phyloP scores from a whole-genome alignment of 2,888 invertebrate genomes.

The Acronicta psi region DNA sequence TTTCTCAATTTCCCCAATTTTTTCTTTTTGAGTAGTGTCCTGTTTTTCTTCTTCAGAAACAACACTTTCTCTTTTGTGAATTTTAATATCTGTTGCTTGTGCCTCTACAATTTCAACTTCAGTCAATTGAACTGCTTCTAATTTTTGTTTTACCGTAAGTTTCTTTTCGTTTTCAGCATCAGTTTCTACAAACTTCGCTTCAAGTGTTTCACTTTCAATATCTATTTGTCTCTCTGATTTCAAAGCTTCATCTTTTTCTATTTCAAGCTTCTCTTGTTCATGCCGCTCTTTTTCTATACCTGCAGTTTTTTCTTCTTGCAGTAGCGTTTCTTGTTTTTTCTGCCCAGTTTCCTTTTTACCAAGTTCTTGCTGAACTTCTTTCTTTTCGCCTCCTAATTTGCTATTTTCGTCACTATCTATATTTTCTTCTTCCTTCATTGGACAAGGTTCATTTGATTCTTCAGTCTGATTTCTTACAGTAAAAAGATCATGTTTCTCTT shows the following conservation, averaged over 20 bases:
- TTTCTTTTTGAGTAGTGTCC: not conserved
- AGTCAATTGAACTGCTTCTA: conserved; percentile 18
- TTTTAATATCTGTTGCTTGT: not conserved
- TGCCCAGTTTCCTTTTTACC: not conserved
- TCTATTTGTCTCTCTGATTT: not conserved
- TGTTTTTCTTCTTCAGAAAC: too few species aligned
- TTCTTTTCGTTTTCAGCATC: not conserved
- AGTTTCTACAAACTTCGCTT: not conserved
- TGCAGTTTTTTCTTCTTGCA: not conserved
- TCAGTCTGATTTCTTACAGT: too few species aligned
- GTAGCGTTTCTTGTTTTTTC: not conserved
- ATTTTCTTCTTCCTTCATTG: too few species aligned
- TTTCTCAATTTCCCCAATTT: not conserved
- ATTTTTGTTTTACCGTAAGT: conserved; percentile 3
- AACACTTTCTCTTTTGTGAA: conserved; percentile 2
- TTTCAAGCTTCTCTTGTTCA: conserved; percentile 4
- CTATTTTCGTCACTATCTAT: not conserved
- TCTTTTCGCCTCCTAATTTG: not conserved
- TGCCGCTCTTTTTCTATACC: not conserved
- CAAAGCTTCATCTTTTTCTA: conserved; percentile 1
- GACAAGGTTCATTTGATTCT: too few species aligned
- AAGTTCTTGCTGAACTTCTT: not conserved
- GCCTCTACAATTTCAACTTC: conserved; percentile 4
- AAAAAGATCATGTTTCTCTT: too few species aligned
- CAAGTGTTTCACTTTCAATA: not conserved